Percentiles rank a stretch among this genome's conserved stretches.
Conservation (phyloP, 2,113 vertebrate species). For the Capricornis sumatraensis region DNA sequence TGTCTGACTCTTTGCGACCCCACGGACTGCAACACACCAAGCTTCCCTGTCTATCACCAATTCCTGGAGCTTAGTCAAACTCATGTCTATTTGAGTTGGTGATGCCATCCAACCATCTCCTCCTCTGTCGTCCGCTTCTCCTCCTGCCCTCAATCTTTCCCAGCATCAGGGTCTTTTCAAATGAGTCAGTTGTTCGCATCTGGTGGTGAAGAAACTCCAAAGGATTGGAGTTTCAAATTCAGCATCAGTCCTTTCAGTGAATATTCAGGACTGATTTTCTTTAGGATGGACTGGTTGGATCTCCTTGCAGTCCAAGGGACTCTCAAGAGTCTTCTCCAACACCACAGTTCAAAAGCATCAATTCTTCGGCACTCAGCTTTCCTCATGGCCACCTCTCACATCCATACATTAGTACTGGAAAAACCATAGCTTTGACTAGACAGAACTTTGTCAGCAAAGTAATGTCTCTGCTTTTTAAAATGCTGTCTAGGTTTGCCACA, state of each 20-base stretch:
- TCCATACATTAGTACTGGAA: neutral
- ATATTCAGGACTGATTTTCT: neutral
- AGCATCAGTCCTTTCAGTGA: neutral
- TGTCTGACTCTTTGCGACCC: fast-evolving
- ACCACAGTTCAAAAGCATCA: neutral
- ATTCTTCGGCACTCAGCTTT: fast-evolving
- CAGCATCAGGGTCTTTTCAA: neutral
- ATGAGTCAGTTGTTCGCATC: fast-evolving
- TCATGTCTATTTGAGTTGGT: neutral
- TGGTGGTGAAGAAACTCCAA: neutral
- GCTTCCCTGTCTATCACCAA: neutral
- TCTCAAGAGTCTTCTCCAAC: neutral
- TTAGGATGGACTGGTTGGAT: neutral
- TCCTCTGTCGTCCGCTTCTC: neutral
- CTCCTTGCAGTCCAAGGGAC: neutral
- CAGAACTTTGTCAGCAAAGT: neutral
- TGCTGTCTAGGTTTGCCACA: neutral
- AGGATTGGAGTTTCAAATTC: neutral
- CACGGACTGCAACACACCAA: fast-evolving
- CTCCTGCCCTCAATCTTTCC: neutral
- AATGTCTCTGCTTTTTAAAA: neutral
- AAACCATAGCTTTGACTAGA: neutral
- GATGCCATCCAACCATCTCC: neutral
- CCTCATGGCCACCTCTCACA: neutral
- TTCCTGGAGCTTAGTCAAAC: neutral